Conservation (phyloP, 2,888 invertebrate genomes). For the Frankliniella intonsa region DNA sequence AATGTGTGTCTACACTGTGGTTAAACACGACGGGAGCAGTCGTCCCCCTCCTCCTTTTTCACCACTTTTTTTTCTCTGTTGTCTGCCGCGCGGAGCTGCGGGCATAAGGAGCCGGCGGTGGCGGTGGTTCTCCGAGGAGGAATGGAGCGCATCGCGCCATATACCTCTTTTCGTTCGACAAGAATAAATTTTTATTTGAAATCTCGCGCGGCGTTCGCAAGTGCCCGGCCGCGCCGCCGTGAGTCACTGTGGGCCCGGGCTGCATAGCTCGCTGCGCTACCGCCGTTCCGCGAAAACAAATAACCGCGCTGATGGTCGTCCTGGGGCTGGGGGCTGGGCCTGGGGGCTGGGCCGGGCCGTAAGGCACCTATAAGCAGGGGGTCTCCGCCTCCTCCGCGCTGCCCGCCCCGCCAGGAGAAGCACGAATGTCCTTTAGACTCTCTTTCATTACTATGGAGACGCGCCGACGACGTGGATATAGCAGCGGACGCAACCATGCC, state of each 20-base stretch:
- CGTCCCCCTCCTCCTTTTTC: not conserved
- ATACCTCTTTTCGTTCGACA: too few relatives aligned
- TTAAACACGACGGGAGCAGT: not conserved
- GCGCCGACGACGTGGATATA: too few relatives aligned
- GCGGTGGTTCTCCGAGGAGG: too few relatives aligned
- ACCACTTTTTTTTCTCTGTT: not conserved
- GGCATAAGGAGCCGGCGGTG: too few relatives aligned
- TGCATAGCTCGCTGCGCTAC: not conserved
- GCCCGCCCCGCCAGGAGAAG: too few relatives aligned
- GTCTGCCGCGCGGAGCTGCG: not conserved
- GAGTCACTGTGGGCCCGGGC: not conserved
- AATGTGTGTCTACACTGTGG: not conserved
- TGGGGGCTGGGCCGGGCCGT: not conserved
- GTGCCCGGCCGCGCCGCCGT: not conserved
- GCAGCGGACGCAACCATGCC: too few relatives aligned
- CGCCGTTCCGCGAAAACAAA: conserved; percentile 13
- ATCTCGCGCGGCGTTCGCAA: not conserved
- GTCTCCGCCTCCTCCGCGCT: not conserved
- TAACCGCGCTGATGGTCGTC: not conserved
- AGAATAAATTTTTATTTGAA: too few relatives aligned
- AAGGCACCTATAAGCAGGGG: too few relatives aligned
- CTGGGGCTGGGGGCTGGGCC: too few relatives aligned
- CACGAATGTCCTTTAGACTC: too few relatives aligned
- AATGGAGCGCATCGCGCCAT: too few relatives aligned
- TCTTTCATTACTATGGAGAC: too few relatives aligned